These are phyloP conservation scores for Eudasyphora cyanicolor DNA, from an alignment of 2,888 invertebrate species.

Conservation along the genomic window DNA sequence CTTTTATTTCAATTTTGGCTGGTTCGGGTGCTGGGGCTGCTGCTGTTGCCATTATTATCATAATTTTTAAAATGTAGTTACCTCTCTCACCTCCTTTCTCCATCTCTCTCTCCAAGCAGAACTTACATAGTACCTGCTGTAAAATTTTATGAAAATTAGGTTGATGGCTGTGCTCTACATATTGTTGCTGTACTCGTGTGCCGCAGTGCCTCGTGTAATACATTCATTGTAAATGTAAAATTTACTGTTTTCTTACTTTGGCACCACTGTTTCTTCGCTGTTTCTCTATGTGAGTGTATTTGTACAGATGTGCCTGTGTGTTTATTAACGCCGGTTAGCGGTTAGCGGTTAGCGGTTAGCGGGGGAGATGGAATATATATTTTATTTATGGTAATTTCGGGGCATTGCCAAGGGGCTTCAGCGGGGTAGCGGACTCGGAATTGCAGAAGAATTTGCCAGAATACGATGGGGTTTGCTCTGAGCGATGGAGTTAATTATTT, in stretches of 20 bases:
- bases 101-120: too few relatives aligned
- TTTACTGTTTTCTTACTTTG: background rate
- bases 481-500: constrained; percentile 55
- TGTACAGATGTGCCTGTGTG: too few relatives aligned
- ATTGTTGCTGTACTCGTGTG: constrained; percentile 9
- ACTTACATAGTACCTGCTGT: background rate
- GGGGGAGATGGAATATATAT: constrained; percentile 20
- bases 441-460: background rate
- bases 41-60: constrained; percentile 27
- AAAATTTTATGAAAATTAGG: constrained; percentile 60
- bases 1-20: constrained; percentile 25
- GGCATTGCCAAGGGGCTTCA: background rate
- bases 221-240: constrained; percentile 13
- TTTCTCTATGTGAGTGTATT: background rate
- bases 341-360: too few relatives aligned
- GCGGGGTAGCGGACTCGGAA: background rate
- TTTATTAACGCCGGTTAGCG: too few relatives aligned
- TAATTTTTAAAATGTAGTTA: constrained; percentile 39
- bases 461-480: constrained; percentile 17
- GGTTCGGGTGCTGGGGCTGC: constrained; percentile 27
- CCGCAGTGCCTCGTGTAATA: background rate
- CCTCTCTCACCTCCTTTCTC: background rate
- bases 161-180: constrained; percentile 47
- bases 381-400: constrained; percentile 38
- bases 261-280: background rate